Base-by-base conservation (phyloP, 1,140 invertebrate species). In the Drosophila obscura region DNA sequence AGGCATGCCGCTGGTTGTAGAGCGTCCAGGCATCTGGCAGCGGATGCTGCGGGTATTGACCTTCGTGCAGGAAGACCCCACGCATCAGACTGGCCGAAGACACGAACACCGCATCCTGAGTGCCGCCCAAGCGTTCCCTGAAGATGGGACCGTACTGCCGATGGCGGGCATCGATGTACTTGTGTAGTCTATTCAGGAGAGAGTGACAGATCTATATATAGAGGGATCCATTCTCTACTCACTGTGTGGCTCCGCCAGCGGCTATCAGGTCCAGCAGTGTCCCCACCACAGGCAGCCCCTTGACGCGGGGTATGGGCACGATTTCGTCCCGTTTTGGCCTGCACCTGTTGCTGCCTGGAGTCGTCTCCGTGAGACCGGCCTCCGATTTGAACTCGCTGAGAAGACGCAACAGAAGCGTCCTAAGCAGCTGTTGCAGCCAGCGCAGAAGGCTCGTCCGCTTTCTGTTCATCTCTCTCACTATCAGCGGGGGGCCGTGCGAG, bases 1-100 rank as follows among this genome's bases (percentile, higher is more conserved):
- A 95, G 31, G 94, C 93, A 71, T 95, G 93, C 2, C 94, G 90
- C 78, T 96, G 91, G 82, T 97, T 97, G 79, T 97, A 97, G 11
- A 96, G 88, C 1, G 94, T 90, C 96, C 97, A 98, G 2, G 96
- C 93, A 82, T 97, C 96, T 3, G 97, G 97, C 67, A 97, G 89
- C 77, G 96, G 94, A 92, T 97, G 96, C 50, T 92, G 92, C 0
- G 97, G 97, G 84, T 95, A 95, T 79, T 94, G 94, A 59, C 96
- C 97, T 93, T 98, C 97, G 8, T 95, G 92, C 5, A 93, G 83
- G 90, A 96, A 97, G 13, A 97, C 94, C 11, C 93, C 91, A 58
- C 95, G 94, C 88, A 96, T 96, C 28, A 94, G 92, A 11, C 93
- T 92, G 22, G 91, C 88, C 13, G 91, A 92, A 19, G 89, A 79